phyloP scores from a whole-genome alignment of 2,113 vertebrate species.

The Boleophthalmus pectinirostris region DNA sequence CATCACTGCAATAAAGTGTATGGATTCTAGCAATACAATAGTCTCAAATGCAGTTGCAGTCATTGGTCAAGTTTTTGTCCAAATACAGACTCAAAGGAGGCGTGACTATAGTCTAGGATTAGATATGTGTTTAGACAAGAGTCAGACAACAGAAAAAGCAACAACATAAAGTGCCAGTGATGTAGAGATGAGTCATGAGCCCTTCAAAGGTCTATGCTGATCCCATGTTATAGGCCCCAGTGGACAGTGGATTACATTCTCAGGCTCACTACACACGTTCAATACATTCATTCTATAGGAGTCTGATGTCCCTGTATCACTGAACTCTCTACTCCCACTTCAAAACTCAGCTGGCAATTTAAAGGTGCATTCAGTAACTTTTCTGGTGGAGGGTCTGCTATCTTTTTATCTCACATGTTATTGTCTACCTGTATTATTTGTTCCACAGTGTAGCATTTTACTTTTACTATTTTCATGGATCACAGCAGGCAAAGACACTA shows the following conservation, averaged over 20 bases:
- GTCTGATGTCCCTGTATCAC: not conserved
- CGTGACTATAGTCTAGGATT: not conserved
- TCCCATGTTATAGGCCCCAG: not conserved
- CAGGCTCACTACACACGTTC: not conserved
- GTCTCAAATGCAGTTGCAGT: not conserved
- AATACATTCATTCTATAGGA: not conserved
- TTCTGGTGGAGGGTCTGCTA: too few species aligned
- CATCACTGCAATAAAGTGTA: not conserved
- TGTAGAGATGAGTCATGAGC: not conserved
- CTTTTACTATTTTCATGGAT: too few species aligned
- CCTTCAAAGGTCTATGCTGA: not conserved
- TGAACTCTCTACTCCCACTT: not conserved
- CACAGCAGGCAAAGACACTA: too few species aligned
- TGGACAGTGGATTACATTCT: not conserved
- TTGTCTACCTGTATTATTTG: not conserved
- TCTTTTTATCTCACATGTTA: not conserved
- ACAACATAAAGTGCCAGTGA: not conserved
- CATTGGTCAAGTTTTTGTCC: not conserved
- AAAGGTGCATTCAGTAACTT: not conserved
- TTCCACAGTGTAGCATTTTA: too few species aligned
- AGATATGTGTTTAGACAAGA: constrained; percentile 1
- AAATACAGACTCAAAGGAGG: not conserved
- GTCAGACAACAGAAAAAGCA: constrained; percentile 5
- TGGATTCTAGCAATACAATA: not conserved
- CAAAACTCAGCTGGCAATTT: not conserved